Base-by-base conservation (phyloP, 2,797 vertebrate species). In the Euthynnus affinis region DNA sequence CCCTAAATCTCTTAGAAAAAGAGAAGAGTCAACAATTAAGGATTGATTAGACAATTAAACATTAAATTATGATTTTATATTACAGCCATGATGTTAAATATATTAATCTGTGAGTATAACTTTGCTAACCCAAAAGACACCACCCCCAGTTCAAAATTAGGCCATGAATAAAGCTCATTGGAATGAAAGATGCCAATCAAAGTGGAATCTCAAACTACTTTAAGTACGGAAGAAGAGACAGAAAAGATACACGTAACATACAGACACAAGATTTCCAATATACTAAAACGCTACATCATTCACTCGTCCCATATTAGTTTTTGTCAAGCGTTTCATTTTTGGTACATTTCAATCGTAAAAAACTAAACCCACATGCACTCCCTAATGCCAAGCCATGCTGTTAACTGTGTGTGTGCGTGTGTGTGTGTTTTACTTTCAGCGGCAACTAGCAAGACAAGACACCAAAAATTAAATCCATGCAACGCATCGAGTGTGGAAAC, bases 61-160 rank as follows among this genome's bases (percentile, higher is more conserved):
- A 87, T 90, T 86, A 87, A 87, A 89, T 89, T 80, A 89, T 53
- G 73, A 91, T 92, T 80, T 88, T 78, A 88, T 73, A 85, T 83
- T 87, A 89, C 70, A 89, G 59, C 48, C 78, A 79, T 88, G 74
- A 86, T 81, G 91, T 93, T 90, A 92, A 94, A 93, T 95, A 95
- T 93, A 94, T 95, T 93, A 94, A 89, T 85, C 75, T 93, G 74
- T 80, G 83, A 82, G 78, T 79, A 78, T 76, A 70, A 56, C 56
- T 80, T 63, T 60, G 64, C 73, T 80, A 85, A 67, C 48, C 67
- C 62, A 67, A 74, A 74, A 51, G 17, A 82, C 20, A 73, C 44
- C 64, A 17, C 27, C 46, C 83, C 80, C 55, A 29, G 37, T 59
- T 71, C 14, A 82, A 71, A 89, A 86, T 71, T 73, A 87, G 84